Evolutionary conservation across 1,140 invertebrate species (phyloP).

Genomic region (Drosophila equinoxialis): DNA sequence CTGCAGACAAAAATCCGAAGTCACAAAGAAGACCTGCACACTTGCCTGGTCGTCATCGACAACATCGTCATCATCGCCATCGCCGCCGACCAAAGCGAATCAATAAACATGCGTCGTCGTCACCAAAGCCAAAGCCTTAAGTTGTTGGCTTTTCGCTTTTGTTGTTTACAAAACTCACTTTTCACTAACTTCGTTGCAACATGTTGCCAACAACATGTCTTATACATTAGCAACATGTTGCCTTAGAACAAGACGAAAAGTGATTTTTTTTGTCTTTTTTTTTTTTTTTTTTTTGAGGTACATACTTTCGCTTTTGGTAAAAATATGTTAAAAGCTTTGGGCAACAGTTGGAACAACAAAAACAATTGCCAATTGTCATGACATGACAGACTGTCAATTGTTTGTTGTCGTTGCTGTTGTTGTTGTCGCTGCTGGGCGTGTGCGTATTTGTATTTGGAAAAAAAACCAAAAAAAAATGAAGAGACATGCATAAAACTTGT

Average conservation of each 20-base stretch:
- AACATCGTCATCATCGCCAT: constrained; percentile 24
- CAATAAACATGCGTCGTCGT: constrained; percentile 63
- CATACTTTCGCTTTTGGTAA: constrained; percentile 68
- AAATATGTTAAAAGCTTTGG: constrained; percentile 78
- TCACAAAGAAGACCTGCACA: constrained; percentile 51
- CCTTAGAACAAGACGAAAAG: constrained; percentile 8
- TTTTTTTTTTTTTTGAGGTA: not conserved
- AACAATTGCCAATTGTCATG: constrained; percentile 72
- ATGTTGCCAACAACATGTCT: constrained; percentile 16
- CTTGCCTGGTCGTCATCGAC: constrained; percentile 43
- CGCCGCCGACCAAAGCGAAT: constrained; percentile 62
- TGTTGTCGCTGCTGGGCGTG: constrained; percentile 60
- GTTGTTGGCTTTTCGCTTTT: constrained; percentile 75
- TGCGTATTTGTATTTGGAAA: constrained; percentile 58
- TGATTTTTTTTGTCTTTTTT: constrained; percentile 16
- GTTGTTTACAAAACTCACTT: constrained; percentile 70
- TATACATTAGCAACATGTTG: constrained; percentile 6
- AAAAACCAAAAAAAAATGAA: constrained; percentile 27
- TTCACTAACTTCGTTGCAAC: constrained; percentile 57
- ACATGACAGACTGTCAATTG: constrained; percentile 65
- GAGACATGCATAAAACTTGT: constrained; percentile 65
- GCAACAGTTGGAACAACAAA: constrained; percentile 40
- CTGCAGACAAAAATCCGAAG: not conserved
- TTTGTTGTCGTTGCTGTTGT: constrained; percentile 13
- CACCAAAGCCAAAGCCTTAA: constrained; percentile 28